Conservation (phyloP, 2,113 vertebrate species). For the Azemiops feae region DNA sequence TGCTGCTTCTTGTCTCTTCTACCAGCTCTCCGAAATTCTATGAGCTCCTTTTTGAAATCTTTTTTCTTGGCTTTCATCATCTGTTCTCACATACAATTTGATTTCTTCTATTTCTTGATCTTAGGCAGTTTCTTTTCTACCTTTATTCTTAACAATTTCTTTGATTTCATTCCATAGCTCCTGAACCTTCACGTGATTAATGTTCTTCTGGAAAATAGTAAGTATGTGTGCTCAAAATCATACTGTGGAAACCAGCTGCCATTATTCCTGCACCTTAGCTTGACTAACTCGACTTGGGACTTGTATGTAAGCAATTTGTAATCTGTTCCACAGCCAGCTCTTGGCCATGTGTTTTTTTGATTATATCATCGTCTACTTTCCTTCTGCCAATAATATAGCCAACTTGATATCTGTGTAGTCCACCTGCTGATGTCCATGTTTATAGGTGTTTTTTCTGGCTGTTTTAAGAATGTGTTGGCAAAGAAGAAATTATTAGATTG, state of each 20-base stretch:
- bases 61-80: neutral
- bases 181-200: neutral
- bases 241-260: neutral
- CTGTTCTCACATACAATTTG: neutral
- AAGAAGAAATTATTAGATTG: neutral
- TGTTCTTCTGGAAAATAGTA: neutral
- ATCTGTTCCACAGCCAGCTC: neutral
- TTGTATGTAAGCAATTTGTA: neutral
- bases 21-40: neutral
- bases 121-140: neutral
- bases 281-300: neutral
- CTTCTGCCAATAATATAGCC: neutral
- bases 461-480: neutral
- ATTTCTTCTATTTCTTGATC: neutral
- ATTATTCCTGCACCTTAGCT: neutral
- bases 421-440: neutral
- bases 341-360: neutral
- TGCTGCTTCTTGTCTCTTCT: neutral
- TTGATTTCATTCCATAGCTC: neutral
- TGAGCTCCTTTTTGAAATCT: neutral
- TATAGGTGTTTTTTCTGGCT: neutral
- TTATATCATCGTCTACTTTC: neutral
- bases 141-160: neutral
- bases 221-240: neutral
- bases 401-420: neutral